Evolutionary conservation across 2,797 vertebrate species (phyloP), one percentile per base, ranked within the genome.

Genomic region (Macropus fuliginosus): DNA sequence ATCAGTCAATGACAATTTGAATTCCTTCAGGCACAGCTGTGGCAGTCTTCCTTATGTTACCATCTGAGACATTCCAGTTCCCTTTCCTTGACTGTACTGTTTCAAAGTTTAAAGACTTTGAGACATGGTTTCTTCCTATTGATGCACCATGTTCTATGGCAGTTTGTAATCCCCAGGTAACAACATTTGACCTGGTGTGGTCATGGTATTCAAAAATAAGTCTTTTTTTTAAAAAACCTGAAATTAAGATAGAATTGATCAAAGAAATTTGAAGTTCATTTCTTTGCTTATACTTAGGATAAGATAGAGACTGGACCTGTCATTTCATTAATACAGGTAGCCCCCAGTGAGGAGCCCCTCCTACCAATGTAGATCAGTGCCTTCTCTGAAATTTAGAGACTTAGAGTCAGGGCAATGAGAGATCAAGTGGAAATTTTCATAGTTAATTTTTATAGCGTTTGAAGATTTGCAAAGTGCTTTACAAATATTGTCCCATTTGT

Each of bases 1-100:
- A 87, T 87, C 74, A 87, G 74, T 87, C 74, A 87, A 87, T 87
- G 74, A 11, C 40, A 46, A 87, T 87, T 46, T 87, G 74, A 87
- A 87, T 87, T 87, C 74, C 74, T 87, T 87, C 74, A 87, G 74
- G 74, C 74, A 87, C 74, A 87, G 74, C 74, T 87, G 74, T 87
- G 74, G 21, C 74, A 50, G 74, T 46, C 74, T 46, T 87, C 74
- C 40, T 87, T 21, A 87, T 87, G 21, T 87, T 87, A 87, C 74
- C 9, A 50, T 50, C 21, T 27, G 40, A 87, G 74, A 50, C 74
- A 46, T 87, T 87, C 74, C 74, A 27, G 27, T 87, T 87, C 21
- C 24, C 40, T 50, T 87, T 87, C 74, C 74, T 87, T 50, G 74
- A 87, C 40, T 81, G 9, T 50, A 87, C 24, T 46, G 3, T 87